Percentiles rank a stretch among this genome's conserved stretches.
Evolutionary conservation across 2,888 invertebrate genomes (phyloP).

Genomic region (Desoria tigrina): DNA sequence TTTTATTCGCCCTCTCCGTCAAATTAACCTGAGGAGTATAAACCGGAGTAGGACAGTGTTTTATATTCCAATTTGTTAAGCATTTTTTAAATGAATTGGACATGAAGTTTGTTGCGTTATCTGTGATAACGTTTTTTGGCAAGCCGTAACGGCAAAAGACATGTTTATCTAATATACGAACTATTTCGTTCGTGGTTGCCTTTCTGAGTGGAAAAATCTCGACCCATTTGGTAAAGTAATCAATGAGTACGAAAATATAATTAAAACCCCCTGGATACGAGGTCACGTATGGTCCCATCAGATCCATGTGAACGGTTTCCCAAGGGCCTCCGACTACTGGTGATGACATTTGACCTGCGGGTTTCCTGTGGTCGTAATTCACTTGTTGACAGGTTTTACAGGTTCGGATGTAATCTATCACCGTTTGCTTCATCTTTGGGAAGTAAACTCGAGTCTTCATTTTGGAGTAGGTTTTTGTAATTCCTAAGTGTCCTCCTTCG

Average conservation of each 20-base stretch:
- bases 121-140: constrained; percentile 22
- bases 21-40: constrained; percentile 47
- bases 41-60: constrained; percentile 26
- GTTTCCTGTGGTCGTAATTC: constrained; percentile 17
- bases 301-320: constrained; percentile 28
- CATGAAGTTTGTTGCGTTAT: constrained; percentile 42
- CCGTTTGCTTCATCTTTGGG: constrained; percentile 20
- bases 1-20: constrained; percentile 37
- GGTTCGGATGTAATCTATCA: constrained; percentile 14
- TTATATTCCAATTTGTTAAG: constrained; percentile 18
- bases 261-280: constrained; percentile 20
- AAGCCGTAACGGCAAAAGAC: constrained; percentile 41
- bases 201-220: constrained; percentile 38
- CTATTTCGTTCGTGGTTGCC: constrained; percentile 26
- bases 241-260: constrained; percentile 33
- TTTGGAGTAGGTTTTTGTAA: no score
- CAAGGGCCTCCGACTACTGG: constrained; percentile 19
- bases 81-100: constrained; percentile 16
- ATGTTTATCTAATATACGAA: constrained; percentile 13
- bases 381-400: constrained; percentile 34
- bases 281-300: constrained; percentile 26
- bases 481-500: no score
- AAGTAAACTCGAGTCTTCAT: constrained; percentile 32
- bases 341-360: constrained; percentile 20
- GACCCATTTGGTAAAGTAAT: constrained; percentile 40